Percentiles rank a stretch among this genome's conserved stretches.
Evolutionary conservation across 2,797 vertebrate genomes (phyloP).

Genomic region (Hemitrygon akajei): DNA sequence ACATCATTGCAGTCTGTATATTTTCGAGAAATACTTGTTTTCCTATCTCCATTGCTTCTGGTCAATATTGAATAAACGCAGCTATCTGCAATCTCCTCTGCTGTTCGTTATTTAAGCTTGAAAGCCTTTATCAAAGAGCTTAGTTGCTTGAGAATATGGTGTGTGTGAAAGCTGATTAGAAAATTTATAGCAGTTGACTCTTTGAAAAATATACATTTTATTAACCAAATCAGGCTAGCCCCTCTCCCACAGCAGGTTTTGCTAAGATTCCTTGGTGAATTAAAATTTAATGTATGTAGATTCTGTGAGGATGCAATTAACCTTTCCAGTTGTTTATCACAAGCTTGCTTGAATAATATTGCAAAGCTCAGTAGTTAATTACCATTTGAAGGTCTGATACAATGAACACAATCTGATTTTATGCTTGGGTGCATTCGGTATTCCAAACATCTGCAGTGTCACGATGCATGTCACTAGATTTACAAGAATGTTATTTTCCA

Average conservation of each 20-base stretch:
- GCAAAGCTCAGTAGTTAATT: constrained; percentile 27
- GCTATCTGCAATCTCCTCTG: constrained; percentile 21
- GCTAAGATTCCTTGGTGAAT: neutral
- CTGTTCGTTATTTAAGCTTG: constrained; percentile 30
- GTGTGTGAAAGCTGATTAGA: constrained; percentile 33
- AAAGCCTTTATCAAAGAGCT: constrained; percentile 28
- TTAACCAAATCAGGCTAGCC: neutral
- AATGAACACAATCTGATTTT: constrained; percentile 33
- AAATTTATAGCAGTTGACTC: constrained; percentile 14
- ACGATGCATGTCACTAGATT: constrained; percentile 11
- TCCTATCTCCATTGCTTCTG: neutral
- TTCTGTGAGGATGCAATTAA: constrained; percentile 15
- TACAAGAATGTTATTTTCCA: constrained; percentile 29
- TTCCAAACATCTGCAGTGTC: constrained; percentile 14
- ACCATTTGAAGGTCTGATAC: constrained; percentile 27
- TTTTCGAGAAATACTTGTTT: neutral
- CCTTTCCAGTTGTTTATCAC: constrained; percentile 23
- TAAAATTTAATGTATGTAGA: constrained; percentile 30
- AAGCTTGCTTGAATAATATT: constrained; percentile 25
- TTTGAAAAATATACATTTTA: constrained; percentile 33
- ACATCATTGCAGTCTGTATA: neutral
- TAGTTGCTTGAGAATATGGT: constrained; percentile 16
- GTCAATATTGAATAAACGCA: neutral
- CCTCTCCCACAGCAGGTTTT: neutral
- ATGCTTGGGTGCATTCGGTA: constrained; percentile 11